Conservation (phyloP, 2,797 vertebrate species). For the Toxotes lorentzi region DNA sequence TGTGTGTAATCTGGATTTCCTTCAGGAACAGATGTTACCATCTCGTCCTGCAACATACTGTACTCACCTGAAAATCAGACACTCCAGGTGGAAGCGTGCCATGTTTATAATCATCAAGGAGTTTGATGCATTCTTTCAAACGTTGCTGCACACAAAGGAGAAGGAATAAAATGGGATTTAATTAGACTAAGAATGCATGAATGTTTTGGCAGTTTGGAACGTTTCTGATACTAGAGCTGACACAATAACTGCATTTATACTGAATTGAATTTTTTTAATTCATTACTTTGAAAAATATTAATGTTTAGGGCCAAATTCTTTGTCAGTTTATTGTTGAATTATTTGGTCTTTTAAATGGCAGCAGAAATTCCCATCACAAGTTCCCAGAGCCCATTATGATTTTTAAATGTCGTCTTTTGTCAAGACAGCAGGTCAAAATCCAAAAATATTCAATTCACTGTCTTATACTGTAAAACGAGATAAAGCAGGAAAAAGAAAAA, state of each 20-base stretch:
- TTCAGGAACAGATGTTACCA: neutral
- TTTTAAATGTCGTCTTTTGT: no score
- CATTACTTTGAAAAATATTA: neutral
- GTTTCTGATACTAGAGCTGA: neutral
- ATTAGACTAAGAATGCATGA: neutral
- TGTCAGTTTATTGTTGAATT: neutral
- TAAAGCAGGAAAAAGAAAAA: no score
- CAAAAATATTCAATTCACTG: no score
- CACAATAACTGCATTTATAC: neutral
- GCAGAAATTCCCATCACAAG: no score
- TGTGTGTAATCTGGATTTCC: neutral
- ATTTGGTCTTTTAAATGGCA: no score
- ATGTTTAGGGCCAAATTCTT: neutral
- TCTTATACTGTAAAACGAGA: no score
- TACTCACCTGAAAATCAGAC: slow-evolving; percentile 80
- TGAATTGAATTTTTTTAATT: neutral
- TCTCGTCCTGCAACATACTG: neutral
- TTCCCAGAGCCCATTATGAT: no score
- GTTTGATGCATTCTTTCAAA: slow-evolving; percentile 90
- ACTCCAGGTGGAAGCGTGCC: slow-evolving; percentile 88
- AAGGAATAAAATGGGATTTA: neutral
- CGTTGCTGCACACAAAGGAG: slow-evolving; percentile 81
- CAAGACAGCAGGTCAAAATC: no score
- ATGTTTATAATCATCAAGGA: slow-evolving; percentile 94
- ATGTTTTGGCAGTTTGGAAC: neutral